Evolutionary conservation across 64 coral and sea anemone genomes (phyloP), one percentile per base, ranked within the genome.

Genomic region (Cladopsammia gracilis): DNA sequence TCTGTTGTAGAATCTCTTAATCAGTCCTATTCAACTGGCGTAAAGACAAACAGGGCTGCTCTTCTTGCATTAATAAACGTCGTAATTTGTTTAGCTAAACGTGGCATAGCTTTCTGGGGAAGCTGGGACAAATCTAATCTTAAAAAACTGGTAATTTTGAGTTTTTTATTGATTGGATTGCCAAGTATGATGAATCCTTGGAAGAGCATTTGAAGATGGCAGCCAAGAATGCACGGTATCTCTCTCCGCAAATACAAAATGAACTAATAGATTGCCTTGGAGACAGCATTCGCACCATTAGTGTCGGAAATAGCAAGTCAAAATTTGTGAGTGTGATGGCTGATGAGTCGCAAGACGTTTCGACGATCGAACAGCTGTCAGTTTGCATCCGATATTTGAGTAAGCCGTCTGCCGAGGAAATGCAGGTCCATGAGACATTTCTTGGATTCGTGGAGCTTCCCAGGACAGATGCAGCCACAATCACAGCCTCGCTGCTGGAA

Each of bases 221-320:
- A 48, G 73, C 73, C 25, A 89, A 89, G 62, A 89, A 89, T 67
- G 86, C 86, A 8, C 66, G 85, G 58, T 84, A 89, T 79, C 67
- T 94, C 70, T 89, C 57, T 43, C 87, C 93, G n/a, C 93, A 89
- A 76, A n/a, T n/a, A n/a, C n/a, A n/a, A n/a, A n/a, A n/a, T n/a
- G n/a, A n/a, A n/a, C n/a, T n/a, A n/a, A n/a, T n/a, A n/a, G n/a
- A n/a, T n/a, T n/a, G n/a, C n/a, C n/a, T n/a, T n/a, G n/a, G n/a
- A n/a, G n/a, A n/a, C n/a, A n/a, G n/a, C n/a, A n/a, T n/a, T n/a
- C n/a, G n/a, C n/a, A n/a, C n/a, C n/a, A n/a, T n/a, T n/a, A n/a
- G n/a, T n/a, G n/a, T n/a, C n/a, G n/a, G n/a, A n/a, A n/a, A n/a
- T n/a, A n/a, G n/a, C n/a, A n/a, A n/a, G n/a, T n/a, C n/a, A n/a